A percentile compares a stretch with the other conserved stretches of the same genome.
phyloP scores from a whole-genome alignment of 2,888 invertebrate genomes.

The Drosophila hamatofila region DNA sequence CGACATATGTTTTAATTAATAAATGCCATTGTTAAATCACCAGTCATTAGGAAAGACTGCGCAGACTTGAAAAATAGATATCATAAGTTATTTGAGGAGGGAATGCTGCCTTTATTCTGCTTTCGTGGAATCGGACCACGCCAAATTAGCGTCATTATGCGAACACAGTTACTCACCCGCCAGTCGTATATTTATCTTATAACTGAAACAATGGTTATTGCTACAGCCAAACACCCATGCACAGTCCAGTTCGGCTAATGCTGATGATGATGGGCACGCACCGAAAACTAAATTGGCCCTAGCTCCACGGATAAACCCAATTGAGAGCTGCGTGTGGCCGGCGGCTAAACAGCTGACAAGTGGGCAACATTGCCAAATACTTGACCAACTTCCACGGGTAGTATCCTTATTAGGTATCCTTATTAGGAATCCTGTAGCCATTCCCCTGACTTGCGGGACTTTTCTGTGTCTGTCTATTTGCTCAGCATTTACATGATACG shows the following conservation, averaged over 20 bases:
- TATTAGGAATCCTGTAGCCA: slow-evolving; percentile 11
- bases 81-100: slow-evolving; percentile 70
- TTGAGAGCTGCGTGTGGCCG: slow-evolving; percentile 51
- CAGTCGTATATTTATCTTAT: slow-evolving; percentile 59
- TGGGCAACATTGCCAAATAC: slow-evolving; percentile 56
- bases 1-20: slow-evolving; percentile 80
- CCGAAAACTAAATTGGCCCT: slow-evolving; percentile 70
- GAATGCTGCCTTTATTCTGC: slow-evolving; percentile 14
- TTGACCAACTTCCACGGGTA: slow-evolving; percentile 41
- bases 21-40: slow-evolving; percentile 79
- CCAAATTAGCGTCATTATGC: slow-evolving; percentile 76
- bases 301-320: slow-evolving; percentile 54
- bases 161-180: slow-evolving; percentile 53
- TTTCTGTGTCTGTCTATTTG: slow-evolving; percentile 53
- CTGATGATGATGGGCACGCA: slow-evolving; percentile 81
- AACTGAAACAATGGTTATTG: slow-evolving; percentile 42
- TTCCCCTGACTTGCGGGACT: neutral
- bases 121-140: slow-evolving; percentile 32
- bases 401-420: slow-evolving; percentile 8
- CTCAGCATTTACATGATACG: slow-evolving; percentile 74
- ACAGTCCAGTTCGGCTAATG: slow-evolving; percentile 59
- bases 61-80: slow-evolving; percentile 72
- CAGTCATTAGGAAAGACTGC: slow-evolving; percentile 61
- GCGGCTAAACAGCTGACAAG: slow-evolving; percentile 71
- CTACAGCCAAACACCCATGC: slow-evolving; percentile 26